A percentile compares a stretch with the other conserved stretches of the same genome.
Conservation (phyloP, 2,888 invertebrate genomes). For the Acleris cristana region DNA sequence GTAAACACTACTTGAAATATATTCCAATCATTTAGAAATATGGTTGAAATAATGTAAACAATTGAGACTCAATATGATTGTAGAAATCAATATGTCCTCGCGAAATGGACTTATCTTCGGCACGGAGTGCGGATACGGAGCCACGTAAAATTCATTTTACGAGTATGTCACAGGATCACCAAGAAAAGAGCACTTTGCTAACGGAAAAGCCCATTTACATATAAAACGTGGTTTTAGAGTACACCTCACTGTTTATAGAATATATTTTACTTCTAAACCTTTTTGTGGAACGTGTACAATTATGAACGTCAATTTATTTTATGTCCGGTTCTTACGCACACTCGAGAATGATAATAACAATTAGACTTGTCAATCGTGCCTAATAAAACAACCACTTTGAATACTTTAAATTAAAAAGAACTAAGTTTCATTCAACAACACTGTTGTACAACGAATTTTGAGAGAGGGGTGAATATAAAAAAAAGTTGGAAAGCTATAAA, state of each 20-base stretch:
- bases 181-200: slow-evolving; percentile 66
- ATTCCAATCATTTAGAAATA: neutral
- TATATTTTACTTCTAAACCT: slow-evolving; percentile 30
- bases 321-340: neutral
- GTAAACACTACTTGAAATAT: neutral
- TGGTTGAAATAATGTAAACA: neutral
- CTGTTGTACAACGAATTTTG: slow-evolving; percentile 41
- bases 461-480: slow-evolving; percentile 53
- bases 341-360: too few species aligned
- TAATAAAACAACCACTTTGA: too few species aligned
- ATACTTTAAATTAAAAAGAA: too few species aligned
- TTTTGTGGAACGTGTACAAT: slow-evolving; percentile 16
- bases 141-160: slow-evolving; percentile 64
- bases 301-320: slow-evolving; percentile 12
- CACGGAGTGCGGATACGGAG: slow-evolving; percentile 45
- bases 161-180: slow-evolving; percentile 62
- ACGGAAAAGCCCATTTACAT: slow-evolving; percentile 69
- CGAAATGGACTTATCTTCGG: slow-evolving; percentile 34
- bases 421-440: slow-evolving; percentile 18
- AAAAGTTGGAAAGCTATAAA: slow-evolving; percentile 58
- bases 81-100: slow-evolving; percentile 25
- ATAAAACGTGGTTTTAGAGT: slow-evolving; percentile 49
- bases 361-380: too few species aligned
- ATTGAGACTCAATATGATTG: slow-evolving; percentile 12
- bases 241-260: slow-evolving; percentile 34